Evolutionary conservation across 2,888 invertebrate species (phyloP).

Genomic region (Anodontia alba): DNA sequence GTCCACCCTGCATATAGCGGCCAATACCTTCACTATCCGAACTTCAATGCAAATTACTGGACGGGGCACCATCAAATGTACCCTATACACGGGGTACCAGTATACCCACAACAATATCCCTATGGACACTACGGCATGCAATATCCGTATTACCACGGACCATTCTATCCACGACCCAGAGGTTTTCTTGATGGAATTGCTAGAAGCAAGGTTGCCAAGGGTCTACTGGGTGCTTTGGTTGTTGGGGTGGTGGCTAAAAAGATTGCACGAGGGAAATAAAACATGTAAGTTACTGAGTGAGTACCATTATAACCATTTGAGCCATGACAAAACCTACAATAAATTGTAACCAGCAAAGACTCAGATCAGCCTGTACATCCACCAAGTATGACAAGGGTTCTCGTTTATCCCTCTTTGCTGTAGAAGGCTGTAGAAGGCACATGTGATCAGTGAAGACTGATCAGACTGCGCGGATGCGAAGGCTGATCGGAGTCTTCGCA

Average conservation of each 20-base stretch:
- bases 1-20: constrained; percentile 32
- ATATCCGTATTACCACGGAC: constrained; percentile 18
- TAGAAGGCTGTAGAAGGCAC: too few relatives aligned
- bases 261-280: constrained; percentile 27
- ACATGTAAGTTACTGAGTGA: too few relatives aligned
- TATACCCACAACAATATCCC: not conserved
- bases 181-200: constrained; percentile 30
- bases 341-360: too few relatives aligned
- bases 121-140: constrained; percentile 24
- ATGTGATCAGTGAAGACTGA: too few relatives aligned
- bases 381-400: too few relatives aligned
- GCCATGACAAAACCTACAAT: too few relatives aligned
- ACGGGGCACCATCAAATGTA: constrained; percentile 2
- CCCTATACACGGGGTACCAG: not conserved
- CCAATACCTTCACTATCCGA: constrained; percentile 35
- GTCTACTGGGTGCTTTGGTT: constrained; percentile 32
- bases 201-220: constrained; percentile 15
- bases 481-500: too few relatives aligned
- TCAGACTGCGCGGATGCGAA: too few relatives aligned
- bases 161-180: constrained; percentile 16
- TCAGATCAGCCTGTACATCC: too few relatives aligned
- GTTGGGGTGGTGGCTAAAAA: constrained; percentile 36
- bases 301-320: too few relatives aligned
- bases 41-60: constrained; percentile 42
- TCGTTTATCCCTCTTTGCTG: too few relatives aligned